Evolutionary conservation across 2,888 invertebrate species (phyloP), one percentile per base, ranked within the genome.

Genomic region (Leptinotarsa peninsularis): DNA sequence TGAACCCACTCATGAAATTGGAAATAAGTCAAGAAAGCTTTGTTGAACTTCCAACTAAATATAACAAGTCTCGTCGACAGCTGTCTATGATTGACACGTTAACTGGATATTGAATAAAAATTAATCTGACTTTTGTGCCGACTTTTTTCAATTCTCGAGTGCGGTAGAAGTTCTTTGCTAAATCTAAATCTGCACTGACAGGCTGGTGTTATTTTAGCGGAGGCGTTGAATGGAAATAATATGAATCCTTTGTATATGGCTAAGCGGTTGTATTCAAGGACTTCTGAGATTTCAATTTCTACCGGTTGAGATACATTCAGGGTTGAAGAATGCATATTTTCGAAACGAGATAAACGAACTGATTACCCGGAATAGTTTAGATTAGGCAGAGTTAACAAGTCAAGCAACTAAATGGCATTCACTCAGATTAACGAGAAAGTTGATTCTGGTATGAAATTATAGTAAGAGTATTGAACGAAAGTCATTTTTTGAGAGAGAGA

Each of bases 181-280:
- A 70, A 17, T 58, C 70, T 58, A 14, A 70, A 70, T 70, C 56
- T 49, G 58, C 80, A 82, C 77, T 81, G 82, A 81, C 80, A 76
- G 79, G 78, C 78, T 78, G 69, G 82, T 84, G 84, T 84, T 85
- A 85, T 85, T 85, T 84, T 83, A 85, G 80, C 78, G 79, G 79
- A 82, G 83, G 83, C 83, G 82, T 80, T 81, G 82, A 82, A 82
- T 82, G 81, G 79, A 81, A 80, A 83, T 81, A 82, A 83, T 82
- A 78, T 77, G 71, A 58, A 67, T 78, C 73, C 13, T 81, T 83
- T 83, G 83, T 83, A 79, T 78, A 23, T 18, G 67, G 66, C 56
- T 76, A 78, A 79, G 79, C 77, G 78, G 72, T 71, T 66, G 72
- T 76, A 75, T 78, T 76, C 75, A 72, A 66, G 76, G 5, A 73